A percentile compares a stretch with the other conserved stretches of the same genome.
Conservation (phyloP, 2,888 invertebrate species). For the Tenthredo notha region DNA sequence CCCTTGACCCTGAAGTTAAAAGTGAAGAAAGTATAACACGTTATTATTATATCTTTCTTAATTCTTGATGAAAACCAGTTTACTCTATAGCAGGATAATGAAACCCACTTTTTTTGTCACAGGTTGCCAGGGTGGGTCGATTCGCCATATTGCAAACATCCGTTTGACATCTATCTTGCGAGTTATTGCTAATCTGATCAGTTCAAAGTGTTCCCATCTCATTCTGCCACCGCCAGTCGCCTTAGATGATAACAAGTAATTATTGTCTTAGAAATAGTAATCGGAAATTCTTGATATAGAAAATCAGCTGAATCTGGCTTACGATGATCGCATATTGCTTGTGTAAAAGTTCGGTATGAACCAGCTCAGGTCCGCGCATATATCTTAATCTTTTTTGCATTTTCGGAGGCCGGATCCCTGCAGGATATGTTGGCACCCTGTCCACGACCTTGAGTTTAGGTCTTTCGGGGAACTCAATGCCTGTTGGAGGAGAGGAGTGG, state of each 20-base stretch:
- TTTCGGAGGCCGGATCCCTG: conserved; percentile 87
- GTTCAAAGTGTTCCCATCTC: conserved; percentile 91
- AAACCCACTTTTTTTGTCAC: conserved; percentile 87
- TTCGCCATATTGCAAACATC: conserved; percentile 97
- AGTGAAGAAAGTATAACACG: not conserved
- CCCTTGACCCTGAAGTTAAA: conserved; percentile 85
- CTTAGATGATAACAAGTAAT: conserved; percentile 77
- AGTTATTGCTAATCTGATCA: conserved; percentile 89
- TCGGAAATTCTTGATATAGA: conserved; percentile 4
- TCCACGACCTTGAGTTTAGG: conserved; percentile 86
- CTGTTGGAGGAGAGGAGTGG: conserved; percentile 76
- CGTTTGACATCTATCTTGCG: conserved; percentile 88
- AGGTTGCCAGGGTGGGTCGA: conserved; percentile 98
- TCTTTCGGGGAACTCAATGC: conserved; percentile 87
- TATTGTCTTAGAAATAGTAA: not conserved
- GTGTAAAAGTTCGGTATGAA: conserved; percentile 92
- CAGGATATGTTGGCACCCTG: conserved; percentile 86
- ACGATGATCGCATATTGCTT: conserved; percentile 97
- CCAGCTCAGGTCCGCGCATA: conserved; percentile 94
- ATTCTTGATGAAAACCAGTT: not conserved
- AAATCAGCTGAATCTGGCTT: conserved; percentile 72
- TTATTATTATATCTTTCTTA: not conserved
- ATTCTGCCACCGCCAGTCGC: conserved; percentile 92
- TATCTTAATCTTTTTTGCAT: conserved; percentile 91
- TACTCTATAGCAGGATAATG: not conserved